A percentile compares a stretch with the other conserved stretches of the same genome.
Conservation (phyloP, 1,140 invertebrate species). For the Philotrypesis tridentata region DNA sequence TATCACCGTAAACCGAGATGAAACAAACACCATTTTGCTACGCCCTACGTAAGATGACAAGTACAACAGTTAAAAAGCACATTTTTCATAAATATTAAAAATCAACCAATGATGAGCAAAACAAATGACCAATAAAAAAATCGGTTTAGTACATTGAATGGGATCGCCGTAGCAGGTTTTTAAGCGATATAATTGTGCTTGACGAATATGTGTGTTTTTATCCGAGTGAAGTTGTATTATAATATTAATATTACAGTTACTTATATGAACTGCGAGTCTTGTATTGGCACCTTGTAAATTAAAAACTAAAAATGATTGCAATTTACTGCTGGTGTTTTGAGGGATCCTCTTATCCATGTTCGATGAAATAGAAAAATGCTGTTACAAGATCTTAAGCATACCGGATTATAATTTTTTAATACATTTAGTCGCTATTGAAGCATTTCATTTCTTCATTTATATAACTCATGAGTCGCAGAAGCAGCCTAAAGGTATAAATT, state of each 20-base stretch:
- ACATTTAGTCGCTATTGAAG: conserved; percentile 18
- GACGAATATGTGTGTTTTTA: conserved; percentile 70
- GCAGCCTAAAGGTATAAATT: conserved; percentile 24
- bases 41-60: conserved; percentile 17
- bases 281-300: conserved; percentile 63
- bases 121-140: conserved; percentile 31
- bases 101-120: conserved; percentile 2
- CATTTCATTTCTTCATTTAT: conserved; percentile 43
- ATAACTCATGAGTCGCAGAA: conserved; percentile 5
- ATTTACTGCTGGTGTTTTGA: conserved; percentile 36
- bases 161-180: conserved; percentile 65
- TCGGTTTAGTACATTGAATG: conserved; percentile 63
- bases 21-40: conserved; percentile 23
- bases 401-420: conserved; percentile 31
- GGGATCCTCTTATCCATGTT: conserved; percentile 18
- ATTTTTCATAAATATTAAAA: conserved; percentile 30
- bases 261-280: conserved; percentile 54
- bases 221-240: conserved; percentile 66
- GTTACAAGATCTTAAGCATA: conserved; percentile 31
- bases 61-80: conserved; percentile 16
- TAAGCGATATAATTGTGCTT: conserved; percentile 65
- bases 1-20: too few relatives aligned
- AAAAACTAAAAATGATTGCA: conserved; percentile 47
- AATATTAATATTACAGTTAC: conserved; percentile 61
- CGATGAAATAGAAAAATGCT: conserved; percentile 33